phyloP scores from a whole-genome alignment of 2,113 vertebrate species.

The Sialia sialis region DNA sequence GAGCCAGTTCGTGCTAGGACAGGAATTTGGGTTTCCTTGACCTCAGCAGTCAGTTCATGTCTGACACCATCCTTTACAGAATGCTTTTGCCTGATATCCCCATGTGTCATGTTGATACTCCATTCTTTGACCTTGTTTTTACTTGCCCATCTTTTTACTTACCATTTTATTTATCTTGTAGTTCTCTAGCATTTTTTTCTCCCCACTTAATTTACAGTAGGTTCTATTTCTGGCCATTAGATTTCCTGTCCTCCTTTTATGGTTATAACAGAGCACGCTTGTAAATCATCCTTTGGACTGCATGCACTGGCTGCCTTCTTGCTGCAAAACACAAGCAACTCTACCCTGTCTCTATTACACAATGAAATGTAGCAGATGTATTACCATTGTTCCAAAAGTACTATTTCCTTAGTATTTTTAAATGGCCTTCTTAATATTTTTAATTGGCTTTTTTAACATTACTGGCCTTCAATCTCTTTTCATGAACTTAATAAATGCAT shows the following conservation, averaged over 20 bases:
- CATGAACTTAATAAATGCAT: background rate
- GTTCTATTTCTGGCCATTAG: slow-evolving; percentile 43
- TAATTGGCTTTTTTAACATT: background rate
- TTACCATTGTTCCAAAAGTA: slow-evolving; percentile 5
- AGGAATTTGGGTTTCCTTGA: background rate
- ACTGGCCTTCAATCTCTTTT: background rate
- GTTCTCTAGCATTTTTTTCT: background rate
- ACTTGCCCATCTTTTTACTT: background rate
- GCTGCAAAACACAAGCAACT: slow-evolving; percentile 8
- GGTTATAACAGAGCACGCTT: background rate
- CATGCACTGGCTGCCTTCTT: background rate
- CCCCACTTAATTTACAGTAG: background rate
- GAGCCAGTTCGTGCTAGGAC: background rate
- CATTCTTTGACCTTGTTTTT: background rate
- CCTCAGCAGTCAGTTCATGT: background rate
- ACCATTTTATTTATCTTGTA: background rate
- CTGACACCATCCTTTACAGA: background rate
- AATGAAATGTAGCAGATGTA: slow-evolving; percentile 8
- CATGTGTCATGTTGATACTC: background rate
- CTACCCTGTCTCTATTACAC: background rate
- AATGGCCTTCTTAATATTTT: background rate
- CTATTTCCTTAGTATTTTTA: background rate
- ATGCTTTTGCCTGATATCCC: background rate
- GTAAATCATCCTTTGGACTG: slow-evolving; percentile 3
- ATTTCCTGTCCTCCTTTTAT: slow-evolving; percentile 60